A percentile compares a stretch with the other conserved stretches of the same genome.
phyloP scores from a whole-genome alignment of 2,797 vertebrate genomes.

The Sphaeramia orbicularis region DNA sequence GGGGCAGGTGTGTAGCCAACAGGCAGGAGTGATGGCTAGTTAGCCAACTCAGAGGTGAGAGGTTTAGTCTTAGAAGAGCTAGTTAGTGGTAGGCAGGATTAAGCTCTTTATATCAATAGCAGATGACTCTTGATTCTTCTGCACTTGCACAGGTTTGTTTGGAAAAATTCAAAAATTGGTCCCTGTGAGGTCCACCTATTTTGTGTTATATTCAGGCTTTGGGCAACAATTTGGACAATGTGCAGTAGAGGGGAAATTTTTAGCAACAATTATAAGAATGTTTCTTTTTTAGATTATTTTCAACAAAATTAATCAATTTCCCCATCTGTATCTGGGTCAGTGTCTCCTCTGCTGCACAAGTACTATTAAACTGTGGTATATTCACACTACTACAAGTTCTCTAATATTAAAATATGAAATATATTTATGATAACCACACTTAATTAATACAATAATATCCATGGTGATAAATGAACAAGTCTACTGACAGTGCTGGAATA shows the following conservation, averaged over 20 bases:
- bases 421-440: too few relatives aligned
- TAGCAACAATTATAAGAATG: conserved; percentile 43
- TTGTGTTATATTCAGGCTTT: conserved; percentile 57
- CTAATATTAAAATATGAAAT: too few relatives aligned
- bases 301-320: conserved; percentile 4
- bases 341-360: neutral
- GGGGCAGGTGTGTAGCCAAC: conserved; percentile 86
- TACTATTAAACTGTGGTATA: neutral
- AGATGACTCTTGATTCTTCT: conserved; percentile 66
- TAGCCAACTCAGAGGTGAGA: conserved; percentile 78
- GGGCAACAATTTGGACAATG: conserved; percentile 54
- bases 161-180: conserved; percentile 78
- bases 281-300: conserved; percentile 31
- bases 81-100: conserved; percentile 76
- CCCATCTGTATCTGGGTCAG: neutral
- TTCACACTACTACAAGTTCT: neutral
- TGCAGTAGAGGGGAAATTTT: conserved; percentile 46
- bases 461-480: too few relatives aligned
- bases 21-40: conserved; percentile 80
- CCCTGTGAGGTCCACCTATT: conserved; percentile 71
- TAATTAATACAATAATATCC: too few relatives aligned
- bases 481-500: too few relatives aligned
- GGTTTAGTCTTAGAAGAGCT: conserved; percentile 73
- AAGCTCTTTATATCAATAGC: conserved; percentile 73
- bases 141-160: conserved; percentile 58